These are phyloP conservation scores for Eleginops maclovinus DNA, from an alignment of 2,113 vertebrate species.

Conservation along the genomic window DNA sequence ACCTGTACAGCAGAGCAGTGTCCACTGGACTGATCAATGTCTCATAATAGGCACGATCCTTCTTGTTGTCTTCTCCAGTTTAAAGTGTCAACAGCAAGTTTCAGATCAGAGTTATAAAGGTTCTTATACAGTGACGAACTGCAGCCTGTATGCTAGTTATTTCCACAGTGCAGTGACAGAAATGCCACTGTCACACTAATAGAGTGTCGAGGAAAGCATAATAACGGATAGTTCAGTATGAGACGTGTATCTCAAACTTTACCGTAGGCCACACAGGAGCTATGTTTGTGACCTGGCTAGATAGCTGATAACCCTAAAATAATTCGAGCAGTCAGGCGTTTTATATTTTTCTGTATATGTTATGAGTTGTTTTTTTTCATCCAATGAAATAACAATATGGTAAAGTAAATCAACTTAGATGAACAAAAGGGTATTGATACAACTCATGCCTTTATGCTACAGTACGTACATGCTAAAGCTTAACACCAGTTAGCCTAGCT, in stretches of 20 bases:
- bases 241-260: background rate
- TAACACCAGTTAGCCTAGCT: background rate
- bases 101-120: conserved; percentile 16
- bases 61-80: conserved; percentile 3
- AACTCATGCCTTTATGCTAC: background rate
- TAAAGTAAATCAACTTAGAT: background rate
- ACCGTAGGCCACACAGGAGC: background rate
- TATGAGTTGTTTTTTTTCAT: background rate
- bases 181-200: conserved; percentile 78
- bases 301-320: background rate
- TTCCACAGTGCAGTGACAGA: conserved; percentile 77
- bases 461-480: background rate
- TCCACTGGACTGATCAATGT: background rate
- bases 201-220: conserved; percentile 46
- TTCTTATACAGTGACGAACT: conserved; percentile 56
- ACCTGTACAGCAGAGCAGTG: conserved; percentile 8
- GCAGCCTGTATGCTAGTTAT: conserved; percentile 58
- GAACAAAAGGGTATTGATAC: background rate
- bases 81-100: conserved; percentile 13
- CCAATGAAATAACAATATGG: background rate
- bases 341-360: background rate
- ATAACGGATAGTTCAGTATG: conserved; percentile 24
- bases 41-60: background rate
- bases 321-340: background rate
- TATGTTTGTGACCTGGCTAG: background rate